Evolutionary conservation across 2,888 invertebrate genomes (phyloP), one percentile per base, ranked within the genome.

Genomic region (Ashinkailepas kermadecensis): DNA sequence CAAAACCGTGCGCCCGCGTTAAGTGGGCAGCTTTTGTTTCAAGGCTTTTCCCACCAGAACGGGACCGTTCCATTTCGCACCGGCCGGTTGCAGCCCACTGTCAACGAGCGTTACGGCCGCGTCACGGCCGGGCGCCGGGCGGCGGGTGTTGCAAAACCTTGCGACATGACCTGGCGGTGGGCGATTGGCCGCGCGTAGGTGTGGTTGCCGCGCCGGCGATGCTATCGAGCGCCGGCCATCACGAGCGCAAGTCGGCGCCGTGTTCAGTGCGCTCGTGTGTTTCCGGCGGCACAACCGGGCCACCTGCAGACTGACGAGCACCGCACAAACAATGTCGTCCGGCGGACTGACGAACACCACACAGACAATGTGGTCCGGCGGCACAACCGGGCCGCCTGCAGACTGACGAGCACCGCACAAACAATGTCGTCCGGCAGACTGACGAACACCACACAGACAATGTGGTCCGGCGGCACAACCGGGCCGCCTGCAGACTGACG

Each of bases 21-120:
- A 74, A 18, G 21, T 1, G 74, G 11, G 56, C 74, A 4, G 74
- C 74, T 74, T 56, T 15, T 21, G 74, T 56, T 74, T 56, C 74
- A 74, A 74, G 74, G 74, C 74, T 74, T 74, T 74, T 74, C 74
- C 56, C 74, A 74, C 54, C 74, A 56, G 74, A 74, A 74, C 18
- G 23, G 56, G 54, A 74, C 15, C 74, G 74, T 23, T 39, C 56
- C 21, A 56, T 21, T 74, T 74, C 74, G 74, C 74, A 74, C 74
- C 13, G 74, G 18, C 23, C 23, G 39, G 15, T 23, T 13, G 74
- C 74, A 21, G 74, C 74, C 74, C 6, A 1, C 56, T 56, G 74
- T 56, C 56, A 21, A 21, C 56, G 56, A 15, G 23, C 74, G 23
- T 74, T 12, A 21, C 74, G 74, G 15, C 70, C n/a, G 11, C 56